Base-by-base conservation (phyloP, 2,113 vertebrate species). In the Bombycilla garrulus region DNA sequence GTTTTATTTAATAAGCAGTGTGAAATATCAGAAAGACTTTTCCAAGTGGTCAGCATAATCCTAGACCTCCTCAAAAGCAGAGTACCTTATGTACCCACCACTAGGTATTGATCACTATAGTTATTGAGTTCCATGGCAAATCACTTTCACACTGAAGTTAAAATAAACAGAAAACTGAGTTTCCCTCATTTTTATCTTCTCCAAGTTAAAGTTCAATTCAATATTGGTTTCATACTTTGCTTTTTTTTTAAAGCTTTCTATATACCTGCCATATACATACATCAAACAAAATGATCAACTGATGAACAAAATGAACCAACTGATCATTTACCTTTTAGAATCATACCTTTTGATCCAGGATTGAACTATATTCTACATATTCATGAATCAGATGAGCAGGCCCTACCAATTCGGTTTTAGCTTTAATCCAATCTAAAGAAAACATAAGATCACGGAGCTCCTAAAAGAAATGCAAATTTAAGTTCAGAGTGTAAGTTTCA, bases 341-440 rank as follows among this genome's bases (percentile, higher is more conserved):
- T 95, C 56, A 95, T 96, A 99, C 99, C 99, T 99, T 99, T 98
- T 99, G 97, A 97, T 99, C 99, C 87, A 99, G 96, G 85, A 99
- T 97, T 90, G 97, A 96, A 77, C 98, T 98, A 29, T 99, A 98
- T 97, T 98, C 98, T 88, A 99, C 97, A 71, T 99, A 99, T 97
- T 99, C 99, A 93, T 99, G 99, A 97, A 99, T 99, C 90, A 99
- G 98, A 91, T 99, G 98, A 78, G 99, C 99, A 69, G 99, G 98
- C 24, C 99, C 99, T 97, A 99, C 98, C 14, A 99, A 91, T 96
- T 96, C 97, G 40, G 98, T 98, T 97, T 99, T 99, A 88, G 98
- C 98, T 97, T 98, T 98, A 96, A 99, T 98, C 99, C 99, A 99
- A 67, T 99, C 98, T 96, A 99, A 96, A 35, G 99, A 99, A 97